Conservation (phyloP, 2,888 invertebrate genomes). For the Caenorhabditis sulstoni region DNA sequence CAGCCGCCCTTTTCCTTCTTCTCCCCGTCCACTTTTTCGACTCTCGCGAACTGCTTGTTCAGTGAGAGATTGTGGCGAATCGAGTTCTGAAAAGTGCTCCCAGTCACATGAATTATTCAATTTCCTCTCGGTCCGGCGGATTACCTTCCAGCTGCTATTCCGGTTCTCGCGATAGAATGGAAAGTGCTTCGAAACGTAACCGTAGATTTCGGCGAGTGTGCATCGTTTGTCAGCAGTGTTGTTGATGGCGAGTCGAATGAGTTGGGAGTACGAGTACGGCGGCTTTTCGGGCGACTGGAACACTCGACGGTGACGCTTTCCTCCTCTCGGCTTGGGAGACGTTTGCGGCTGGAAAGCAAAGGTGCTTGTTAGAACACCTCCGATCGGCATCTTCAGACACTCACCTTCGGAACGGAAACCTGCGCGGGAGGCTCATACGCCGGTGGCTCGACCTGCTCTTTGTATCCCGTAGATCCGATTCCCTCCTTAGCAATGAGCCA, state of each 20-base stretch:
- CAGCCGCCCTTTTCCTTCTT: conserved; percentile 54
- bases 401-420: conserved; percentile 1
- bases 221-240: conserved; percentile 47
- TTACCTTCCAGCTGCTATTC: conserved; percentile 66
- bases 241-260: conserved; percentile 67
- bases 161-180: conserved; percentile 63
- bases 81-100: conserved; percentile 61
- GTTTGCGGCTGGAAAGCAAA: neutral
- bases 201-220: conserved; percentile 68
- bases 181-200: conserved; percentile 61
- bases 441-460: too few species aligned
- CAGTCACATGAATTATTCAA: too few species aligned
- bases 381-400: neutral
- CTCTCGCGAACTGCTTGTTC: conserved; percentile 63
- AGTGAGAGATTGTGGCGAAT: conserved; percentile 72
- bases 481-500: conserved; percentile 69
- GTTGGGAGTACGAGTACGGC: conserved; percentile 64
- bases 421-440: too few species aligned
- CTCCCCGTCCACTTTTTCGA: conserved; percentile 64
- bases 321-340: neutral
- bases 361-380: too few species aligned
- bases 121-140: too few species aligned
- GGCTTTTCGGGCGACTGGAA: conserved; percentile 55
- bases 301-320: neutral
- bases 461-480: neutral